phyloP scores from a whole-genome alignment of 1,140 invertebrate species.

The Rhagoletis pomonella region DNA sequence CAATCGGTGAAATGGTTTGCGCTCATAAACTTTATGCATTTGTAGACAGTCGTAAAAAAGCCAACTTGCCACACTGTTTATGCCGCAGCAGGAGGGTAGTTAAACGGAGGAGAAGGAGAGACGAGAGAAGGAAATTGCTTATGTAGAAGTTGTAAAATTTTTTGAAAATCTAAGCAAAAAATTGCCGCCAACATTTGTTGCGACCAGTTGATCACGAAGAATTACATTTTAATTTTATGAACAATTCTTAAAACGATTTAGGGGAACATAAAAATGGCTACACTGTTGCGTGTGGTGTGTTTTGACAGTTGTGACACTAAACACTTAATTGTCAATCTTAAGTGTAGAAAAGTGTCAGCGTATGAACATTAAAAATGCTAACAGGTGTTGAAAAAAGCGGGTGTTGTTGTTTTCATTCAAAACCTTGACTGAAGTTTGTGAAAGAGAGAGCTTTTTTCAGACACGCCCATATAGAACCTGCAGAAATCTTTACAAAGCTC shows the following conservation, averaged over 20 bases:
- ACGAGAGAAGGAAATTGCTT: background rate
- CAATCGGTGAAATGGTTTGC: conserved; percentile 46
- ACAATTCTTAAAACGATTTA: conserved; percentile 38
- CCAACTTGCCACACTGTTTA: background rate
- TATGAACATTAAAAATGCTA: conserved; percentile 4
- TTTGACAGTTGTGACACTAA: conserved; percentile 52
- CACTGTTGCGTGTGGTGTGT: conserved; percentile 34
- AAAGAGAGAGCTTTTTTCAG: no score
- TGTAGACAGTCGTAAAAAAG: conserved; percentile 22
- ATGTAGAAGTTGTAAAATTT: conserved; percentile 11
- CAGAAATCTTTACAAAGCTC: no score
- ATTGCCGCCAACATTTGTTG: background rate
- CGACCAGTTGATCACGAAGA: conserved; percentile 34
- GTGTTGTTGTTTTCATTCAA: no score
- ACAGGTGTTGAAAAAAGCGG: conserved; percentile 25
- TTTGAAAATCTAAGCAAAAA: background rate
- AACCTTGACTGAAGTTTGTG: no score
- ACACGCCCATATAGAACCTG: no score
- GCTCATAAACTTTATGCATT: conserved; percentile 50
- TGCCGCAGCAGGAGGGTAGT: background rate
- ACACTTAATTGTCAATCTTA: conserved; percentile 44
- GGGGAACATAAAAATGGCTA: conserved; percentile 30
- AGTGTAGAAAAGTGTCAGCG: conserved; percentile 20
- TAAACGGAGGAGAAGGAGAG: background rate
- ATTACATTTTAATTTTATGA: conserved; percentile 53